Evolutionary conservation across 2,113 vertebrate genomes (phyloP).

Genomic region (Monopterus albus): DNA sequence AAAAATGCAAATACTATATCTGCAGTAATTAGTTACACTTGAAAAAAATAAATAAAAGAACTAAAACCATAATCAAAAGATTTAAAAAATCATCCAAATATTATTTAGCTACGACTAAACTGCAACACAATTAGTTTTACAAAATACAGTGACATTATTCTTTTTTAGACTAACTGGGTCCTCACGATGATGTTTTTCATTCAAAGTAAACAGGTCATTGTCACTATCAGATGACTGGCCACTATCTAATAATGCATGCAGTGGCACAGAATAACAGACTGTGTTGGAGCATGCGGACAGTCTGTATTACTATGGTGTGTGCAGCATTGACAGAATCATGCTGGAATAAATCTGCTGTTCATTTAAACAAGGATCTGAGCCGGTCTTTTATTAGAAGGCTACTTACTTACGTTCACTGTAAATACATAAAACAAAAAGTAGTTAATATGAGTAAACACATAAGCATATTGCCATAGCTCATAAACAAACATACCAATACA

Average conservation of each 20-base stretch:
- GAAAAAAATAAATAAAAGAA: too few species aligned
- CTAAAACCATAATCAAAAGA: too few species aligned
- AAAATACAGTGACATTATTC: not conserved
- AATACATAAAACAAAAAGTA: not conserved
- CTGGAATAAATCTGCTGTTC: not conserved
- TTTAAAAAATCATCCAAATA: too few species aligned
- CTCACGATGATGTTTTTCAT: not conserved
- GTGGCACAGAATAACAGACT: not conserved
- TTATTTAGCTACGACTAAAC: too few species aligned
- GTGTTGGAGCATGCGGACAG: not conserved
- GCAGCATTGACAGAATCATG: not conserved
- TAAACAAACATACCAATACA: not conserved
- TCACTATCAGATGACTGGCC: not conserved
- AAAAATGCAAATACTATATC: too few species aligned
- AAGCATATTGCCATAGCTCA: not conserved
- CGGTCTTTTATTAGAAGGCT: not conserved
- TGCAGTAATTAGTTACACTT: too few species aligned
- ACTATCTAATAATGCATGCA: slow-evolving; percentile 17
- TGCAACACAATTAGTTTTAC: not conserved
- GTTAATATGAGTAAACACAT: not conserved
- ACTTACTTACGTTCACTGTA: not conserved
- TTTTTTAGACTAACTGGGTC: not conserved
- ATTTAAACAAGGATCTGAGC: not conserved
- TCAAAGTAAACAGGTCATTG: slow-evolving; percentile 18
- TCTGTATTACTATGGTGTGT: not conserved